These are phyloP conservation scores for Zygaena filipendulae DNA, from an alignment of 2,888 invertebrate genomes.

Conservation along the genomic window DNA sequence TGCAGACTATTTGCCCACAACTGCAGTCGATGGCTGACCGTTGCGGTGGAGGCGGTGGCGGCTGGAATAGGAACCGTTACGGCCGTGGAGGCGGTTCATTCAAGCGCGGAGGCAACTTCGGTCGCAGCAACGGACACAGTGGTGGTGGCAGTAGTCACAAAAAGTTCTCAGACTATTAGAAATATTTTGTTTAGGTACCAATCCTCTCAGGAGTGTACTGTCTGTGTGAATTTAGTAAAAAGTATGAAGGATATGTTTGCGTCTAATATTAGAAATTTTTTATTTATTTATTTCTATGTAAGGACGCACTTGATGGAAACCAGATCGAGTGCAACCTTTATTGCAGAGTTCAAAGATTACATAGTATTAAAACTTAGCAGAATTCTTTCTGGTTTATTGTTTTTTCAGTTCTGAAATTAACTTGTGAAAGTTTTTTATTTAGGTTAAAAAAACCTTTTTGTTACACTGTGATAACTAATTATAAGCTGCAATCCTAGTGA, in stretches of 20 bases:
- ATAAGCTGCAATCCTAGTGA: constrained; percentile 41
- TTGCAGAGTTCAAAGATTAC: no score
- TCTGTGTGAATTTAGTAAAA: constrained; percentile 25
- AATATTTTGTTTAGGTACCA: constrained; percentile 27
- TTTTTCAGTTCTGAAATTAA: no score
- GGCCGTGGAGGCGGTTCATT: constrained; percentile 62
- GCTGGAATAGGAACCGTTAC: constrained; percentile 66
- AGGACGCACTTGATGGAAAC: no score
- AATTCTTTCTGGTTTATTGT: no score
- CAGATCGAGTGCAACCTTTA: no score
- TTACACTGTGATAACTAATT: constrained; percentile 62
- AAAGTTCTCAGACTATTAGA: constrained; percentile 55
- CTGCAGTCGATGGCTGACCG: constrained; percentile 82
- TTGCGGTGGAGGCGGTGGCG: constrained; percentile 71
- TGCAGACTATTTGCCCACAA: constrained; percentile 85
- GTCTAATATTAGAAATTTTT: no score
- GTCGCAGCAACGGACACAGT: constrained; percentile 43
- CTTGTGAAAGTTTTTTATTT: no score
- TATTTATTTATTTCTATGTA: no score
- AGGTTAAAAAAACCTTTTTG: no score
- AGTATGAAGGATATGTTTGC: no score
- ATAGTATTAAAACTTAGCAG: no score
- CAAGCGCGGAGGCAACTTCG: constrained; percentile 55
- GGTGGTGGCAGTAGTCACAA: constrained; percentile 47
- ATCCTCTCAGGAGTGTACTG: constrained; percentile 48